These are phyloP conservation scores for Aleiodes testaceus DNA, from an alignment of 2,888 invertebrate species.

Conservation along the genomic window DNA sequence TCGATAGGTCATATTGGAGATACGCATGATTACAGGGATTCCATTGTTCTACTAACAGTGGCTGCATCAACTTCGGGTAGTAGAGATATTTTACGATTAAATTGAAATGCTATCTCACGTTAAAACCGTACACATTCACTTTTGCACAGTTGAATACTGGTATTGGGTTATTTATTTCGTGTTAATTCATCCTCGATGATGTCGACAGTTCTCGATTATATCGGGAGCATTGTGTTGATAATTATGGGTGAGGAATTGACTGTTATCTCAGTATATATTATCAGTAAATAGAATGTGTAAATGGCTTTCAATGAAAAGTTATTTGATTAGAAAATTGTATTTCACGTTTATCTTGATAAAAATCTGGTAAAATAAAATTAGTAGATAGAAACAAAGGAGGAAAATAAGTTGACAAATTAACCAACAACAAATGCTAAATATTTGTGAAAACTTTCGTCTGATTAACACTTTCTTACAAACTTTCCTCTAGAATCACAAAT, in stretches of 20 bases:
- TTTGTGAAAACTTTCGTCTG: no score
- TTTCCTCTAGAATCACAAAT: slow-evolving; percentile 6
- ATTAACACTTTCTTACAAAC: no score
- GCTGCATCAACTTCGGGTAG: slow-evolving; percentile 44
- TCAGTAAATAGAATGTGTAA: no score
- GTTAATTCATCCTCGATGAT: slow-evolving; percentile 4
- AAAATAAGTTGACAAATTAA: no score
- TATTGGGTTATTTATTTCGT: slow-evolving; percentile 9
- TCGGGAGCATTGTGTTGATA: not conserved
- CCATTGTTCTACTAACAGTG: slow-evolving; percentile 41
- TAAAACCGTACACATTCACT: slow-evolving; percentile 34
- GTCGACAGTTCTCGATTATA: not conserved
- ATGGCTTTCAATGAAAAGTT: no score
- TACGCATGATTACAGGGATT: slow-evolving; percentile 52
- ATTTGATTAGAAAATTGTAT: no score
- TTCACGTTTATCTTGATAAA: no score
- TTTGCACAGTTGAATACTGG: slow-evolving; percentile 22
- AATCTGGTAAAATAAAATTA: no score
- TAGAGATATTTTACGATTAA: slow-evolving; percentile 45
- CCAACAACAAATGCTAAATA: no score
- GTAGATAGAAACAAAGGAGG: no score
- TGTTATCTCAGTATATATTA: no score
- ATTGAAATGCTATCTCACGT: slow-evolving; percentile 29
- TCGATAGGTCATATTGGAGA: slow-evolving; percentile 45
- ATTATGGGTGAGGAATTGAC: not conserved